phyloP scores from a whole-genome alignment of 2,888 invertebrate species.

The Meta bourneti region DNA sequence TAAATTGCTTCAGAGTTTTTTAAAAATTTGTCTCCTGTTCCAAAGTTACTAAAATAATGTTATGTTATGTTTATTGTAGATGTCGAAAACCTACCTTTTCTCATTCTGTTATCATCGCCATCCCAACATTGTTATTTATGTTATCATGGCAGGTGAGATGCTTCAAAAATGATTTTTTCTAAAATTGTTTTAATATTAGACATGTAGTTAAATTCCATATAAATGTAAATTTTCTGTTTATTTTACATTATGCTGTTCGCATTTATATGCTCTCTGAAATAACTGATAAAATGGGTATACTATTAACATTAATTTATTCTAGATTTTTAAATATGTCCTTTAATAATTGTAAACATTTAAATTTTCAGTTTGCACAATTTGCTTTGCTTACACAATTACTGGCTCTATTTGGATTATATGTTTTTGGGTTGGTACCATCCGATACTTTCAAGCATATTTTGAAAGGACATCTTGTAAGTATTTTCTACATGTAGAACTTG shows the following conservation, averaged over 20 bases:
- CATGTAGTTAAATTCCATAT: no score
- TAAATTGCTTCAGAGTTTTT: background rate
- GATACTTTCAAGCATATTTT: conserved; percentile 81
- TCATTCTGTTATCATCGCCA: conserved; percentile 79
- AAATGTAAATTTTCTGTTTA: no score
- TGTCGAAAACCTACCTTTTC: conserved; percentile 56
- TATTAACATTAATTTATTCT: conserved; percentile 79
- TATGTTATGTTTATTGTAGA: conserved; percentile 26
- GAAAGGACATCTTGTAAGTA: conserved; percentile 82
- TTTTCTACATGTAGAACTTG: background rate
- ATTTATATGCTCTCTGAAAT: no score
- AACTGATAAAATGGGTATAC: background rate
- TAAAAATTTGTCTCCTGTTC: background rate
- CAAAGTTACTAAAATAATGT: background rate
- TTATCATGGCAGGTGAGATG: conserved; percentile 82
- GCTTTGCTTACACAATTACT: conserved; percentile 89
- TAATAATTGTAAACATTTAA: background rate
- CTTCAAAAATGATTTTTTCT: background rate
- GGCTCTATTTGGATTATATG: conserved; percentile 87
- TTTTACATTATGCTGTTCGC: no score
- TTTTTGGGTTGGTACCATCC: conserved; percentile 81
- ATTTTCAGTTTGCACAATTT: conserved; percentile 92
- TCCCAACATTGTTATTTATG: conserved; percentile 81
- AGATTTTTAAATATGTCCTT: conserved; percentile 78
- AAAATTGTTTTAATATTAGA: background rate